Evolutionary conservation across 2,888 invertebrate species (phyloP), one percentile per base, ranked within the genome.

Genomic region (Hermaeophaga mercurialis): DNA sequence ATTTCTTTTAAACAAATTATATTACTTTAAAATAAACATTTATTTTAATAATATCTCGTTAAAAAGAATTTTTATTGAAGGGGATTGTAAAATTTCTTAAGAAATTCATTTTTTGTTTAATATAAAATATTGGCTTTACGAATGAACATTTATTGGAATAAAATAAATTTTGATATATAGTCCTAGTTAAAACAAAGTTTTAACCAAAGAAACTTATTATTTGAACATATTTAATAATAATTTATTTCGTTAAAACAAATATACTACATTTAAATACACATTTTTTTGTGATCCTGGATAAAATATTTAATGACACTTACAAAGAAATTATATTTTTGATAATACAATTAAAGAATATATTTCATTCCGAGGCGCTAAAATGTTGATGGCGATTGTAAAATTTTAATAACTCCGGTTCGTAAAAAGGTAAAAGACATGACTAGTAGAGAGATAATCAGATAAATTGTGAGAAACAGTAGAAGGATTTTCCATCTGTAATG

Each of bases 401-500:
- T 22, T 52, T 28, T 54, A 54, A 54, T 47, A 43, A 48, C 24
- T 18, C 41, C 41, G 19, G 44, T 44, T 49, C 48, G 24, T 48
- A 54, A 57, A 56, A 41, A 24, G 26, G 15, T 17, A 15, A 26
- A 18, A 34, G 26, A 45, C 45, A 39, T 41, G 26, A 46, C 36
- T 26, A 43, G 36, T 33, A 26, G 52, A 49, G 18, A 14, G 41
- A 45, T 39, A 17, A 54, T 50, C 58, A 38, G 47, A 52, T 41
- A 41, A 36, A 54, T 50, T 54, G 54, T 50, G 49, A 54, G 58
- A 58, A 54, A 54, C 49, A 54, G 58, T 49, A 41, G 54, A 54
- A 31, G 49, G 34, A 58, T 45, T 54, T 28, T 39, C 43, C 24
- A 41, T 49, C 39, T 39, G 44, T 48, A 45, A 48, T 53, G 45